Evolutionary conservation across 2,113 vertebrate genomes (phyloP).

Genomic region (Phyllostomus hastatus): DNA sequence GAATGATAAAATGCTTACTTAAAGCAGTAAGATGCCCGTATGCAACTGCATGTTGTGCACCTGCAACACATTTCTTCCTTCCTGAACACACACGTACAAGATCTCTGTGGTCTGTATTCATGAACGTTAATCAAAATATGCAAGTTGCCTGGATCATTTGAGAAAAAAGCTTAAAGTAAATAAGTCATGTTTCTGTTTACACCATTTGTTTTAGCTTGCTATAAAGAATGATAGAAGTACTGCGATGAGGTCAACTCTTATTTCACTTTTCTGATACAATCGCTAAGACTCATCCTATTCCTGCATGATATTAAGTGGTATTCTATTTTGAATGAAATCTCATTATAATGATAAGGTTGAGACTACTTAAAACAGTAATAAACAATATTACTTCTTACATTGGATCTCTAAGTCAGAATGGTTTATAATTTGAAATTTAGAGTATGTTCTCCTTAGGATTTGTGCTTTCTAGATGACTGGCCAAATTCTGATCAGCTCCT

Average conservation of each 20-base stretch:
- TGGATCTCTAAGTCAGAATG: not conserved
- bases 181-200: not conserved
- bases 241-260: not conserved
- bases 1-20: constrained; percentile 62
- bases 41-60: not conserved
- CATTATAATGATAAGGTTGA: not conserved
- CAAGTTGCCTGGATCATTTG: not conserved
- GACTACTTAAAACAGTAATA: not conserved
- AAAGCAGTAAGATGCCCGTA: not conserved
- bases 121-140: not conserved
- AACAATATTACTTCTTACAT: not conserved
- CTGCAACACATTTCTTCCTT: not conserved
- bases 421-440: not conserved
- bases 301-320: not conserved
- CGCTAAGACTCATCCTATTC: not conserved
- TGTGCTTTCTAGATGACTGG: not conserved
- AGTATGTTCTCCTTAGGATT: not conserved
- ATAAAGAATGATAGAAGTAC: not conserved
- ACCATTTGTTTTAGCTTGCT: not conserved
- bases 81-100: not conserved
- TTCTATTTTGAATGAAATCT: not conserved
- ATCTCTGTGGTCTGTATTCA: not conserved
- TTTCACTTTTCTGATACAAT: not conserved
- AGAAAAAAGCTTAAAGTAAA: not conserved
- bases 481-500: not conserved